Base-by-base conservation (phyloP, 2,113 vertebrate species). In the Eublepharis macularius region DNA sequence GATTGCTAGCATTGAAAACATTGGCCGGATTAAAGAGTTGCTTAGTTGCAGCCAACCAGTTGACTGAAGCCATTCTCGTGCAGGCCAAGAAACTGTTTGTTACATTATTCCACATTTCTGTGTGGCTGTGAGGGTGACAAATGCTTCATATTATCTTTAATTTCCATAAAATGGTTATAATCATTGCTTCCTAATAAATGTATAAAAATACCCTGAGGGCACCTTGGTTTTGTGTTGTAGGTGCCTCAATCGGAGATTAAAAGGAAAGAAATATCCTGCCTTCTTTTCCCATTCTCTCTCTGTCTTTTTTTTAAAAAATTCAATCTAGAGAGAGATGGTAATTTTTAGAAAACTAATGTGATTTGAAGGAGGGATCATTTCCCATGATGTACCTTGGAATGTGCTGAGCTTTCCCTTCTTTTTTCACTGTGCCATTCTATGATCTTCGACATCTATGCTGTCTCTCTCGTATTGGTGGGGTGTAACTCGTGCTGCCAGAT, bases 161-260 rank as follows among this genome's bases (percentile, higher is more conserved):
- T 97, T 97, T 96, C 94, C 94, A 94, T 95, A 92, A 95, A 96
- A 96, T 96, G 95, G 92, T 95, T 96, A 94, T 96, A 95, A 95
- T 96, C 94, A 94, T 96, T 95, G 92, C 89, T 96, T 95, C 95
- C 94, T 96, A 94, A 94, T 94, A 95, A 95, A 95, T 94, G 85
- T 91, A 89, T 93, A 85, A 81, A 93, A 86, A 83, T 90, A 76
- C 94, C 96, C 93, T 76, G 70, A 36, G 89, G 93, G 86, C 86
- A 88, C 68, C 80, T 94, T 91, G 90, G 92, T 91, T 96, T 95
- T 90, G 85, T 94, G 47, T 93, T 94, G 81, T 93, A 94, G 93
- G 90, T 95, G 82, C 93, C 92, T 95, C 89, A 88, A 74, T 88
- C 93, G 89, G 85, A 95, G 90, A 91, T 90, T 92, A 87, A 88